Conservation (phyloP, 2,888 invertebrate genomes). For the Ganaspis brasiliensis region DNA sequence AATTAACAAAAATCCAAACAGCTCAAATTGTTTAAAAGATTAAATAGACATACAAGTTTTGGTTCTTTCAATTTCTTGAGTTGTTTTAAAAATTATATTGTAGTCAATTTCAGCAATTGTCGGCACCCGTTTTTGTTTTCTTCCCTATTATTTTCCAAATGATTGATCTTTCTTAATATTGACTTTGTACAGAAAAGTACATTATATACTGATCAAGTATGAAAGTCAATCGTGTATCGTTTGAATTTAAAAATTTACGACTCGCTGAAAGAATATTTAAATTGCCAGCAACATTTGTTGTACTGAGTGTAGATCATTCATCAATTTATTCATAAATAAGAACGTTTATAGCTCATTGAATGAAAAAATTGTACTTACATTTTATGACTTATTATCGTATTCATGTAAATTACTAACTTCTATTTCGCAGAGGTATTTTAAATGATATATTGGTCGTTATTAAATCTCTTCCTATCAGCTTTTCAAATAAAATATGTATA, state of each 20-base stretch:
- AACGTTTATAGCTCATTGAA: conserved; percentile 23
- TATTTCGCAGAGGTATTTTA: not conserved
- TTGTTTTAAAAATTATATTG: too few relatives aligned
- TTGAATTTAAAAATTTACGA: not conserved
- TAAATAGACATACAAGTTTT: too few relatives aligned
- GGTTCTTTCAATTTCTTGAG: too few relatives aligned
- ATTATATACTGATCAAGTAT: not conserved
- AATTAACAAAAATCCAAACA: too few relatives aligned
- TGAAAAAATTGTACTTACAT: conserved; percentile 4
- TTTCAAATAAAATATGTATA: not conserved
- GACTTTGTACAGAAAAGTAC: too few relatives aligned
- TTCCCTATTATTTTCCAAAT: too few relatives aligned
- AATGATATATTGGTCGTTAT: conserved; percentile 15
- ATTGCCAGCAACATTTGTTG: conserved; percentile 1
- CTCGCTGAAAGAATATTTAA: conserved; percentile 4
- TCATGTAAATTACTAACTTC: conserved; percentile 7
- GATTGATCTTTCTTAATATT: too few relatives aligned
- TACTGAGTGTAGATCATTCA: conserved; percentile 14
- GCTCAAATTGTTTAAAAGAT: too few relatives aligned
- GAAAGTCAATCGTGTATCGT: not conserved
- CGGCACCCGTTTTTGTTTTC: too few relatives aligned
- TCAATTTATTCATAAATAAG: conserved; percentile 38
- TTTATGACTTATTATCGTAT: conserved; percentile 28
- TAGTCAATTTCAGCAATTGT: too few relatives aligned
- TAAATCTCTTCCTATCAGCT: not conserved